Base-by-base conservation (phyloP, 2,113 vertebrate species). In the Pycnonotus jocosus region DNA sequence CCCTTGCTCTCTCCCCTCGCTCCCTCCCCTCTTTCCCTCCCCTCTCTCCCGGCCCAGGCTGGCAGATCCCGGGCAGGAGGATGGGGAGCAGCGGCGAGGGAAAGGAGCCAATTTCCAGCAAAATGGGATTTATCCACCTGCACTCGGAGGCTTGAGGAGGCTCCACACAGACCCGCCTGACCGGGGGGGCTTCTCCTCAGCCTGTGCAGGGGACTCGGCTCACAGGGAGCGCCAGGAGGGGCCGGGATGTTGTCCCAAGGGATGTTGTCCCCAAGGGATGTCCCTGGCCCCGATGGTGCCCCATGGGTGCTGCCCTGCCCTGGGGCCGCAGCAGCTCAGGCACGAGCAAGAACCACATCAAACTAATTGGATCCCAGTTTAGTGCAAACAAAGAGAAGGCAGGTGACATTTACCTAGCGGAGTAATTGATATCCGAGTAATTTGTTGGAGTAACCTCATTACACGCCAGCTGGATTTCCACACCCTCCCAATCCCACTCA, bases 341-440 rank as follows among this genome's bases (percentile, higher is more conserved):
- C 86, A 30, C 57, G 14, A 38, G 61, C 84, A 24, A 51, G 23
- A 76, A 33, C 60, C 66, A 4, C 88, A 6, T 6, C 72, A 2
- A 4, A 40, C 44, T 91, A 86, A 93, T 51, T 30, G 78, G 93
- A 76, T 35, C 40, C 38, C 79, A 33, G 70, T 61, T 86, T 69
- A 53, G 68, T 0, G 66, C 94, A 93, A 92, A 92, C 96, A 92
- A 51, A 86, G 81, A 51, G 86, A n/a, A 88, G 64, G 35, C 81
- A 73, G 87, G 86, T 77, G 96, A 91, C 92, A 94, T 95, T 96
- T 95, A 92, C 94, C 89, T 53, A 57, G 79, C 66, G n/a, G 80
- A 90, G 70, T 93, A 89, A 96, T 92, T 96, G 94, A 95, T 94
- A 95, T 18, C 95, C 44, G 22, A 89, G 93, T 48, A 84, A 96